Evolutionary conservation across 1,140 invertebrate genomes (phyloP).

Genomic region (Coelopa frigida): DNA sequence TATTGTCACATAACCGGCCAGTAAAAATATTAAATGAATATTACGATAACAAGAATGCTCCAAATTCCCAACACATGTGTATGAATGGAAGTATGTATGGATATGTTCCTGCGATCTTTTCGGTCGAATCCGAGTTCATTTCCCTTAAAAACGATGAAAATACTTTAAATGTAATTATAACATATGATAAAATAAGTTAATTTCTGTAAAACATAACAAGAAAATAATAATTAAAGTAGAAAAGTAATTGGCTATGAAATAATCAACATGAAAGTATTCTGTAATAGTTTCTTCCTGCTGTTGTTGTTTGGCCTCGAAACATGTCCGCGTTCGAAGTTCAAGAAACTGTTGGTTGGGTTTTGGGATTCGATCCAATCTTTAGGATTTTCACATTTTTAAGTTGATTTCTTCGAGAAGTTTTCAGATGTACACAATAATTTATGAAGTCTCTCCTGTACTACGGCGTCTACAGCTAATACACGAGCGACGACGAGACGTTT

Average conservation of each 20-base stretch:
- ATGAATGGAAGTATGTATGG: too few relatives aligned
- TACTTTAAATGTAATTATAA: too few relatives aligned
- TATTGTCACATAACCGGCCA: conserved; percentile 18
- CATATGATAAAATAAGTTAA: conserved; percentile 18
- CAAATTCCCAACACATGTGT: conserved; percentile 3
- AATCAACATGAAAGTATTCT: conserved; percentile 8
- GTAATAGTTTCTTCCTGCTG: conserved; percentile 8
- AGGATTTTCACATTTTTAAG: conserved; percentile 1
- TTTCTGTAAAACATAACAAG: conserved; percentile 16
- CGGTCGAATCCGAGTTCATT: too few relatives aligned
- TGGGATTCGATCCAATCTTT: background rate
- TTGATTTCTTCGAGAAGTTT: conserved; percentile 6
- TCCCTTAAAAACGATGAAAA: too few relatives aligned
- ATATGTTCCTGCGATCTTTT: too few relatives aligned
- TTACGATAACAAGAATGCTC: background rate
- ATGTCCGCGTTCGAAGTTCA: too few relatives aligned
- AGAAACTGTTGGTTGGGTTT: too few relatives aligned
- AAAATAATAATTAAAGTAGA: conserved; percentile 9
- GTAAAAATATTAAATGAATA: conserved; percentile 2
- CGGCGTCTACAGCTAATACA: background rate
- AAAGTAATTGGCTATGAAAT: conserved; percentile 13
- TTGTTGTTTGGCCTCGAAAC: background rate
- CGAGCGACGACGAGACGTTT: background rate
- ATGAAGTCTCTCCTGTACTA: background rate
- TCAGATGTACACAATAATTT: background rate